Conservation (phyloP, 2,113 vertebrate genomes). For the Calonectris borealis region DNA sequence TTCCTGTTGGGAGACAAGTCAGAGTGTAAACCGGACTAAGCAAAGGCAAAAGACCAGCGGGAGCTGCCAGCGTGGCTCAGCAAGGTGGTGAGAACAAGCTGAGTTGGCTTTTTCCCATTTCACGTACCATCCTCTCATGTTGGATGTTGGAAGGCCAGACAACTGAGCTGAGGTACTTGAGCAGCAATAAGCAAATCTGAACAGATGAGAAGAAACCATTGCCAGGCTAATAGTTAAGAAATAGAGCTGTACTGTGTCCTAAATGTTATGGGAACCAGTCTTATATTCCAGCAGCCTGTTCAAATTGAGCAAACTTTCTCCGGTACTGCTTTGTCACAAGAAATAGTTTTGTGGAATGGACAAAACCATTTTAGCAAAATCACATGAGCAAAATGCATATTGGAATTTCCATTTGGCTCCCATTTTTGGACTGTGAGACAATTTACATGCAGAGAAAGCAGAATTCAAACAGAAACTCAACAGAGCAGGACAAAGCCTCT, state of each 20-base stretch:
- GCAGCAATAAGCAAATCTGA: background rate
- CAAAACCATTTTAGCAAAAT: background rate
- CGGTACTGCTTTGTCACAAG: background rate
- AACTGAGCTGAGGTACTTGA: background rate
- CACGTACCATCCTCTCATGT: background rate
- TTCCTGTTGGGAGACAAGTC: background rate
- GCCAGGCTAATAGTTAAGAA: background rate
- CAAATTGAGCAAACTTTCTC: background rate
- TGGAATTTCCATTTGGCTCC: slow-evolving; percentile 27
- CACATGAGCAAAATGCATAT: background rate
- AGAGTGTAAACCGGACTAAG: background rate
- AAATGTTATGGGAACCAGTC: background rate
- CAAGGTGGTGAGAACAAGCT: background rate
- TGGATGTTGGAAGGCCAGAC: background rate
- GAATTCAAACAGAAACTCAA: background rate
- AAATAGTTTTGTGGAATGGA: background rate
- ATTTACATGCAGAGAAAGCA: background rate
- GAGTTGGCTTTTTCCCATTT: background rate
- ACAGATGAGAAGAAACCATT: background rate
- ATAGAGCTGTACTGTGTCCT: background rate
- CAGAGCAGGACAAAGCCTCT: background rate
- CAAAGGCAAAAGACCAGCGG: background rate
- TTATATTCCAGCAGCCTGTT: background rate
- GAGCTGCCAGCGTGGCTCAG: background rate
- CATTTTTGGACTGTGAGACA: background rate